Evolutionary conservation across 2,797 vertebrate species (phyloP).

Genomic region (Enoplosus armatus): DNA sequence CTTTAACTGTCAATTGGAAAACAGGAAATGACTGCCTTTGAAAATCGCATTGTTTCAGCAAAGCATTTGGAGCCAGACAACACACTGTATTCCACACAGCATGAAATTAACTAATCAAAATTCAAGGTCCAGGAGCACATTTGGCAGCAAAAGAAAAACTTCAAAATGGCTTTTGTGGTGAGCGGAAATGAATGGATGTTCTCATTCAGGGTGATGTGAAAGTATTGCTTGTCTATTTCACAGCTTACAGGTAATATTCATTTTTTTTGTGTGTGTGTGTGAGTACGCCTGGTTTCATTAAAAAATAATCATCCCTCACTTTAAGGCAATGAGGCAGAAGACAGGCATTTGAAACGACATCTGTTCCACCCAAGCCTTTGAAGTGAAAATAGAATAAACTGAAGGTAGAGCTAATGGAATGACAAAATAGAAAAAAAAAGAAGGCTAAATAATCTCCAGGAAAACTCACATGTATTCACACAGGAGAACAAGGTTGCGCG

Average conservation of each 20-base stretch:
- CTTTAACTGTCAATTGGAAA: slow-evolving; percentile 71
- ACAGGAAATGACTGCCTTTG: slow-evolving; percentile 73
- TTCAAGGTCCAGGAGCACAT: slow-evolving; percentile 76
- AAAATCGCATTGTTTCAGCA: slow-evolving; percentile 76
- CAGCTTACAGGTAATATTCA: slow-evolving; percentile 78
- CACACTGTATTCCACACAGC: slow-evolving; percentile 73
- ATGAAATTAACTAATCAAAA: slow-evolving; percentile 84
- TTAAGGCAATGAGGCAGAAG: slow-evolving; percentile 85
- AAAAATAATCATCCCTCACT: slow-evolving; percentile 86
- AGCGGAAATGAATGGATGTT: slow-evolving; percentile 72
- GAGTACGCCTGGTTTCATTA: slow-evolving; percentile 79
- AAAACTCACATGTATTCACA: slow-evolving; percentile 77
- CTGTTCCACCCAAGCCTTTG: slow-evolving; percentile 84
- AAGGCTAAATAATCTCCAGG: slow-evolving; percentile 77
- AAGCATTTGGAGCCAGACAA: slow-evolving; percentile 64
- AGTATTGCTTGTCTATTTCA: slow-evolving; percentile 77
- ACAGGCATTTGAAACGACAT: slow-evolving; percentile 86
- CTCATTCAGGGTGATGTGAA: slow-evolving; percentile 69
- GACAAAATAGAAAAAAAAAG: slow-evolving; percentile 70
- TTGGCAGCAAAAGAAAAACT: slow-evolving; percentile 75
- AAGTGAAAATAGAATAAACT: slow-evolving; percentile 84
- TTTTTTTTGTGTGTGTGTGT: slow-evolving; percentile 47
- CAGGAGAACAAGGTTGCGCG: slow-evolving; percentile 49
- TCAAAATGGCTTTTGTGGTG: slow-evolving; percentile 75
- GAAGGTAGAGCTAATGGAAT: slow-evolving; percentile 81